Percentiles rank a stretch among this genome's conserved stretches.
Evolutionary conservation across 2,797 vertebrate genomes (phyloP).

Genomic region (Muscicapa striata): DNA sequence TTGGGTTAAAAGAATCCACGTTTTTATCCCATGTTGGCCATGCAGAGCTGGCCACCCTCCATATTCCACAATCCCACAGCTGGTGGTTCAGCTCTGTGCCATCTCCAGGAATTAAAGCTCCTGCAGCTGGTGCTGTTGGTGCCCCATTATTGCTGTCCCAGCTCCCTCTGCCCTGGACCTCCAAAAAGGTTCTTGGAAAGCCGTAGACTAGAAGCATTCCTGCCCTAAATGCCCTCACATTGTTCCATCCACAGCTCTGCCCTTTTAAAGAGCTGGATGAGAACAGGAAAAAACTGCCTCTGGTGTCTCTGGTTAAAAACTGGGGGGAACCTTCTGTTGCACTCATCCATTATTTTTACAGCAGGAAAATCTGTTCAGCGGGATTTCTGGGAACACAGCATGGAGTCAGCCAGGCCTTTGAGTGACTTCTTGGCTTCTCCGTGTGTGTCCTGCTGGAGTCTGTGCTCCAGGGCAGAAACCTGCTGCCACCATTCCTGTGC

Average conservation of each 20-base stretch:
- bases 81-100: neutral
- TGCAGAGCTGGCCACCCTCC: neutral
- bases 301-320: neutral
- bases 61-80: neutral
- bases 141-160: neutral
- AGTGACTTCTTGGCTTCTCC: neutral
- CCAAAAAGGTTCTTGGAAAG: neutral
- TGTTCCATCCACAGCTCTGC: neutral
- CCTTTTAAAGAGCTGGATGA: neutral
- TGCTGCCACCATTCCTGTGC: neutral
- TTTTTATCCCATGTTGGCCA: neutral
- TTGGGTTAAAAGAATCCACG: rapidly evolving
- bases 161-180: neutral
- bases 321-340: neutral
- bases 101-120: neutral
- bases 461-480: neutral
- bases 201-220: neutral
- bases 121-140: neutral
- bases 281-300: neutral
- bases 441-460: neutral
- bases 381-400: neutral
- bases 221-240: rapidly evolving
- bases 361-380: neutral
- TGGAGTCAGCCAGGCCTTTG: neutral
- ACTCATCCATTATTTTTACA: neutral